These are phyloP conservation scores for Lagorchestes hirsutus DNA, from an alignment of 2,797 vertebrate genomes.

Conservation along the genomic window DNA sequence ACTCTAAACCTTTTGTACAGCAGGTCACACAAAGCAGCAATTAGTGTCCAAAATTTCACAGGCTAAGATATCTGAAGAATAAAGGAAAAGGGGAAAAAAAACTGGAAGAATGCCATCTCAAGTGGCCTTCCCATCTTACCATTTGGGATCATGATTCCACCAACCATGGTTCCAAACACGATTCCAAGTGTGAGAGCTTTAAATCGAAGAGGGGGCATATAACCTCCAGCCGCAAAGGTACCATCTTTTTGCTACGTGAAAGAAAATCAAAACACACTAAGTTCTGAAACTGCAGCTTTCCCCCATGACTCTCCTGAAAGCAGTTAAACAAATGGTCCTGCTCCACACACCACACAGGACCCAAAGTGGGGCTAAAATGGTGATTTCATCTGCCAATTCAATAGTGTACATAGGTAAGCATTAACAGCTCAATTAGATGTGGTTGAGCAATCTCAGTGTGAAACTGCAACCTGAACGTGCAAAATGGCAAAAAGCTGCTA, in stretches of 20 bases:
- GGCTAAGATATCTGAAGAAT: fast-evolving
- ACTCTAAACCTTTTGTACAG: background rate
- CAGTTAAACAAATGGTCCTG: background rate
- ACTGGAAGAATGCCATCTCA: fast-evolving
- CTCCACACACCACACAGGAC: fast-evolving
- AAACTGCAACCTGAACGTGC: background rate
- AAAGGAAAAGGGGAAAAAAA: fast-evolving
- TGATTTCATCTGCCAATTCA: fast-evolving
- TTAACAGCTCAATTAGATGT: fast-evolving
- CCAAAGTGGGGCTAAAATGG: fast-evolving
- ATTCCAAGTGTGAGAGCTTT: conserved; percentile 95
- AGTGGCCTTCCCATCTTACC: conserved; percentile 86
- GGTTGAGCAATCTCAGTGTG: background rate
- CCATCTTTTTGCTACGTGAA: conserved; percentile 95
- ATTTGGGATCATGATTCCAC: conserved; percentile 97
- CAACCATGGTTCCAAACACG: conserved; percentile 98
- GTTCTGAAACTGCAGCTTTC: fast-evolving
- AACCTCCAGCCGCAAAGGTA: conserved; percentile 96
- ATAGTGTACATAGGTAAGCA: fast-evolving
- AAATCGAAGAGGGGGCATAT: conserved; percentile 98
- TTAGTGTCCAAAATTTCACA: background rate
- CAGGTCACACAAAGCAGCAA: background rate
- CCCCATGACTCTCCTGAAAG: background rate
- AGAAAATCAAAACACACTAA: background rate
- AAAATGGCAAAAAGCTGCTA: background rate